Percentiles rank a stretch among this genome's conserved stretches.
These are phyloP conservation scores for Hermaeophaga mercurialis DNA, from an alignment of 2,888 invertebrate genomes.

Conservation along the genomic window DNA sequence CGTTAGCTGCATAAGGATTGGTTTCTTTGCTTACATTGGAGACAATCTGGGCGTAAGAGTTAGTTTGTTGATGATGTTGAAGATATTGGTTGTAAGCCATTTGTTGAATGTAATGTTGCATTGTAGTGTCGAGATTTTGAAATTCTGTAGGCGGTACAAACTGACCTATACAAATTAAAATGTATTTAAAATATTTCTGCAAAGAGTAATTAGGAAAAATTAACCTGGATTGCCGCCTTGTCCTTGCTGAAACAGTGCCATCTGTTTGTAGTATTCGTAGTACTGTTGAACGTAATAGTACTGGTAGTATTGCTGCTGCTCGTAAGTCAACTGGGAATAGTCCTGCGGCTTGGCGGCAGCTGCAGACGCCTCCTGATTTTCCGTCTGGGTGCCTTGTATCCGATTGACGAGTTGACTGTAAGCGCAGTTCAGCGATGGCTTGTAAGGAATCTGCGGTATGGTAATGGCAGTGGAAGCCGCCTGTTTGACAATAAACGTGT, in stretches of 20 bases:
- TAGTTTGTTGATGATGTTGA: constrained; percentile 48
- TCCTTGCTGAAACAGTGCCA: constrained; percentile 47
- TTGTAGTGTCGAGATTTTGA: constrained; percentile 43
- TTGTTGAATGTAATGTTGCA: constrained; percentile 49
- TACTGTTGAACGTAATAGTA: constrained; percentile 55
- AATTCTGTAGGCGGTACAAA: constrained; percentile 41
- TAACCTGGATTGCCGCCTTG: constrained; percentile 42
- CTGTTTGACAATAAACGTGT: constrained; percentile 39
- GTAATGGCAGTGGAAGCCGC: constrained; percentile 33
- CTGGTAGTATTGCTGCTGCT: constrained; percentile 55
- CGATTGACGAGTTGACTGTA: constrained; percentile 87
- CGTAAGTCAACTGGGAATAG: constrained; percentile 46
- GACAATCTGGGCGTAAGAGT: constrained; percentile 56
- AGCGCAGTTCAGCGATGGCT: constrained; percentile 84
- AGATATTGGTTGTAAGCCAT: constrained; percentile 52
- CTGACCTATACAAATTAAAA: constrained; percentile 33
- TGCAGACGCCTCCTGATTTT: constrained; percentile 47
- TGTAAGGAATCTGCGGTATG: constrained; percentile 69
- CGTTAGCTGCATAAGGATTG: constrained; percentile 43
- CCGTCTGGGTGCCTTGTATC: constrained; percentile 68
- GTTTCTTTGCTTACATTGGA: constrained; percentile 52
- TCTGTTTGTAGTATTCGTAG: constrained; percentile 56
- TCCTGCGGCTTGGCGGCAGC: constrained; percentile 17
- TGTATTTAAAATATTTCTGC: not conserved
- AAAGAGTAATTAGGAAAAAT: not conserved